Base-by-base conservation (phyloP, 2,888 invertebrate species). In the Cyaniris semiargus region DNA sequence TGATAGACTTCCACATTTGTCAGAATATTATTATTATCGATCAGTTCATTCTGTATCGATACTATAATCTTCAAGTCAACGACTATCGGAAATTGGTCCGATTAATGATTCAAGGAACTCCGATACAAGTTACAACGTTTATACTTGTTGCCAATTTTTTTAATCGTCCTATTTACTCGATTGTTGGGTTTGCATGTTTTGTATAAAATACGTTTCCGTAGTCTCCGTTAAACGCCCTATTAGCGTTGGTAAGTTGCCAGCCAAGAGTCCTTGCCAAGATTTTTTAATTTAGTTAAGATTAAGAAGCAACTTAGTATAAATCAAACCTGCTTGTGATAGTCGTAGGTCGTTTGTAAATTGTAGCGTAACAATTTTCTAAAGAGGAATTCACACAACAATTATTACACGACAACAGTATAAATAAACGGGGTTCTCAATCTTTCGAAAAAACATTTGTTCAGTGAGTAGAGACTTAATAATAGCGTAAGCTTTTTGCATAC, bases 201-300 rank as follows among this genome's bases (percentile, higher is more conserved):
- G 77, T 79, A 78, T 78, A 78, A 80, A 81, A 81, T 79, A 72
- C 78, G 79, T 80, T 81, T 81, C 78, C 77, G 80, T 80, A 79
- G 79, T 80, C 80, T 80, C 80, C 81, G 80, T 78, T 81, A 82
- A 82, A 80, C 80, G 81, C 80, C 80, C 82, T 81, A 81, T 82
- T 81, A 80, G 81, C 80, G 82, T 79, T 82, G 82, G 81, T 81
- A 81, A 81, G 79, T 79, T 83, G 83, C 78, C 82, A 84, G 81
- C 81, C 79, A 79, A 80, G 80, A 79, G 74, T 70, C 77, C 78
- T 78, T 79, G 81, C 80, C 80, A 76, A 76, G 44, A 48, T 70
- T 76, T 60, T 76, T 76, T 76, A 70, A 76, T 76, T 76, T 27
- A 70, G 70, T 77, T 77, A 38, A 77, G 72, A 71, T 71, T 72